Evolutionary conservation across 2,113 vertebrate genomes (phyloP).

Genomic region (Cyprinodon brontotheroides): DNA sequence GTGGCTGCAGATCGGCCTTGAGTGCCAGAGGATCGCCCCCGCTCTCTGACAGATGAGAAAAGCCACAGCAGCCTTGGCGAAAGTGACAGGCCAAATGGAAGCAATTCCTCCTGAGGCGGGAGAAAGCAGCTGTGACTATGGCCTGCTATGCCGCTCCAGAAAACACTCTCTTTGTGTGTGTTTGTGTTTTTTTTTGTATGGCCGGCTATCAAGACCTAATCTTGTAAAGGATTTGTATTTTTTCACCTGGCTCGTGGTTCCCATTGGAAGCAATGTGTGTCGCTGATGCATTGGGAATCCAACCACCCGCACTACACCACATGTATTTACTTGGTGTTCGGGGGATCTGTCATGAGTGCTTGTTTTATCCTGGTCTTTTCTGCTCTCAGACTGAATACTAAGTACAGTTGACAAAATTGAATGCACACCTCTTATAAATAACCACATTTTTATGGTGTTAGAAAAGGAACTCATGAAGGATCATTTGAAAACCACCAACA

Average conservation of each 20-base stretch:
- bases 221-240: constrained; percentile 73
- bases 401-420: background rate
- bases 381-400: background rate
- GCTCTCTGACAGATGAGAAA: constrained; percentile 80
- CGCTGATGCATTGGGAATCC: constrained; percentile 70
- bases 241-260: constrained; percentile 63
- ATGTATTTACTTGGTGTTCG: constrained; percentile 41
- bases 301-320: constrained; percentile 40
- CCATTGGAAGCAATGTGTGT: constrained; percentile 58
- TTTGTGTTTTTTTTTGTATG: constrained; percentile 16
- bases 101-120: constrained; percentile 84
- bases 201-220: constrained; percentile 50
- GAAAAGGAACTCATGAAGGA: background rate
- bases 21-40: constrained; percentile 75
- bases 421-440: background rate
- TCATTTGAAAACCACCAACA: background rate
- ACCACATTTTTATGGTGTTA: background rate
- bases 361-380: constrained; percentile 13
- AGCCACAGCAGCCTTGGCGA: constrained; percentile 78
- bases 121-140: constrained; percentile 82
- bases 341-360: constrained; percentile 28
- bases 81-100: constrained; percentile 85
- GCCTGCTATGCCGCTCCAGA: constrained; percentile 73
- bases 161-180: constrained; percentile 34
- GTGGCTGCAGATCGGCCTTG: constrained; percentile 74